Percentiles rank a stretch among this genome's conserved stretches.
Conservation (phyloP, 2,797 vertebrate genomes). For the Gallinago solitaria region DNA sequence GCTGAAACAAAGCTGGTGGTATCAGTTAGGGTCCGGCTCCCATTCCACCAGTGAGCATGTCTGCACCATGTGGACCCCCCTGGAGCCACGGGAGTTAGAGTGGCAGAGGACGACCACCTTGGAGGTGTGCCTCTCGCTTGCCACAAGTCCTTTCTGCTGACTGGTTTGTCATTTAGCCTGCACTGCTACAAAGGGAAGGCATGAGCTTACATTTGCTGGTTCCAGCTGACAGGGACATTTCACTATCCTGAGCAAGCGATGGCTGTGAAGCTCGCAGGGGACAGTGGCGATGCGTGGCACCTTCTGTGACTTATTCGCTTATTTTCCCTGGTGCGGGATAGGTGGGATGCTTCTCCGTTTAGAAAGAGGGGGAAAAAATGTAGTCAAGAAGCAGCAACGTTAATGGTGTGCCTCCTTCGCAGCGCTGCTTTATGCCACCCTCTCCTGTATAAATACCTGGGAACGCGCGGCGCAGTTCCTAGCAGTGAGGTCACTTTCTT, state of each 20-base stretch:
- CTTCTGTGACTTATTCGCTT: background rate
- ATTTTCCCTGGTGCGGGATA: background rate
- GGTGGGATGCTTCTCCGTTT: background rate
- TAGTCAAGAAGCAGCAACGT: background rate
- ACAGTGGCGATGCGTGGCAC: fast-evolving
- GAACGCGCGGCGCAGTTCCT: conserved; percentile 25
- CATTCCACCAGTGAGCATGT: background rate
- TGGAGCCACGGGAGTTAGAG: background rate
- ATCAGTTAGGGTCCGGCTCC: background rate
- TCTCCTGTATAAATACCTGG: background rate
- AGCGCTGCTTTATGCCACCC: background rate
- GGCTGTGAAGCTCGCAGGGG: background rate
- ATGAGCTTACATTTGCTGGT: background rate
- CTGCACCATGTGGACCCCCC: background rate
- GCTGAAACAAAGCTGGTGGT: background rate
- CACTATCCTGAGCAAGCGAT: fast-evolving
- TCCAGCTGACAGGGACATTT: background rate
- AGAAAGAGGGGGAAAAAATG: background rate
- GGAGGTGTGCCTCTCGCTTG: background rate
- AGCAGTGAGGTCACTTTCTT: conserved; percentile 32
- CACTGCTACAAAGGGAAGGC: fast-evolving
- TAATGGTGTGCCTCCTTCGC: fast-evolving
- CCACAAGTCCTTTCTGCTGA: background rate
- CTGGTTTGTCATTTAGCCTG: background rate
- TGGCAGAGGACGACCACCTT: background rate